Evolutionary conservation across 2,888 invertebrate species (phyloP), one percentile per base, ranked within the genome.

Genomic region (Eupithecia insigniata): DNA sequence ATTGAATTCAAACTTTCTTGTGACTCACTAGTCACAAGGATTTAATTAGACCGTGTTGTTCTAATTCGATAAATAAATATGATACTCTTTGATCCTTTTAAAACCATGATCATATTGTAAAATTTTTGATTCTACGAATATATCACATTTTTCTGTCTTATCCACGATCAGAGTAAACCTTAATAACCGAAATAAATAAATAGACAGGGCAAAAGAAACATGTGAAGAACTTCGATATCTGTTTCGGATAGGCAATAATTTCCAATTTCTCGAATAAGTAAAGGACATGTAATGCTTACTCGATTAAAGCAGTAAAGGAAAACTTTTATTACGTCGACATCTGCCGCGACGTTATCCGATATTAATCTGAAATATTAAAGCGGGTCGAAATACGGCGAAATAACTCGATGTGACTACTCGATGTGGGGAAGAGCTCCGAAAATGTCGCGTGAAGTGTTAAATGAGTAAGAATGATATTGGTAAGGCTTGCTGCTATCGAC

Each of bases 301-400:
- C 78, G 78, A 80, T 79, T 82, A 82, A 71, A 71, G 77, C 79
- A 80, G 78, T 75, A 78, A 78, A 73, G 79, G 81, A 82, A 80
- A 88, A 89, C 83, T 90, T 90, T 88, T 88, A 86, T 83, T 78
- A 78, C 76, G 76, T 77, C 82, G 87, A 87, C 89, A 89, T 87
- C 86, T 88, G 87, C 84, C 86, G 81, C 61, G 66, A 72, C 67
- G 64, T 70, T 77, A 77, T 82, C 80, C 80, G 80, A 84, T 82
- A 82, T 81, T 77, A 75, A 75, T 79, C 76, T 76, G 70, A 73
- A 71, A 70, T 76, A 77, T 77, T 77, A 76, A 76, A 46, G 72
- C 67, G 73, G 65, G 74, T 36, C 69, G 67, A 72, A 76, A 76
- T 71, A 75, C 67, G 46, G 46, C 32, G 32, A 66, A 51, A 51